Evolutionary conservation across 2,113 vertebrate genomes (phyloP).

Genomic region (Cyprinodon variegatus): DNA sequence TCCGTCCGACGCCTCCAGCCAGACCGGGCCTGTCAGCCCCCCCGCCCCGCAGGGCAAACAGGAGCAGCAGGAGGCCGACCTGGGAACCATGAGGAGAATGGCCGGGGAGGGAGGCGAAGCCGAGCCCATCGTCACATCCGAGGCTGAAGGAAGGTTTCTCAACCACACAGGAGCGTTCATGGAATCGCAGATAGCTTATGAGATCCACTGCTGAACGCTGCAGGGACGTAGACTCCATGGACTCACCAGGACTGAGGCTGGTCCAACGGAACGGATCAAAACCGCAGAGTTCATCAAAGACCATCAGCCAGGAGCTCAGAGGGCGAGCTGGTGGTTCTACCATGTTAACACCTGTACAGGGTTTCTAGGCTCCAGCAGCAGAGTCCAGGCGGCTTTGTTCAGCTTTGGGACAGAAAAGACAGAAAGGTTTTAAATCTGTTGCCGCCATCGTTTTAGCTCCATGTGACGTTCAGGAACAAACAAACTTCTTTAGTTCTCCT

Average conservation of each 20-base stretch:
- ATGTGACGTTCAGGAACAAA: not conserved
- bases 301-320: not conserved
- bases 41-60: conserved; percentile 57
- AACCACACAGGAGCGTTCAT: conserved; percentile 82
- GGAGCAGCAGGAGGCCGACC: conserved; percentile 54
- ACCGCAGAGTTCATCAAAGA: not conserved
- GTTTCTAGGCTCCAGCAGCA: not conserved
- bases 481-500: not conserved
- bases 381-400: not conserved
- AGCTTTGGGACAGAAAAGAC: no score
- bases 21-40: conserved; percentile 50
- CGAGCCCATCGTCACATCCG: conserved; percentile 70
- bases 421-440: not conserved
- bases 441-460: not conserved
- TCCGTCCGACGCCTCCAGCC: conserved; percentile 69
- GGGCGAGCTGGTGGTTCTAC: not conserved
- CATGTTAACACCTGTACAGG: not conserved
- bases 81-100: conserved; percentile 72
- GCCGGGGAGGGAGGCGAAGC: conserved; percentile 78
- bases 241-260: not conserved
- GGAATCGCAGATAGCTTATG: conserved; percentile 87
- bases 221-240: not conserved
- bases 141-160: conserved; percentile 80
- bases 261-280: not conserved
- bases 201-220: conserved; percentile 86